Evolutionary conservation across 2,113 vertebrate genomes (phyloP), one percentile per base, ranked within the genome.

Genomic region (Haplochromis vanheusdeni): DNA sequence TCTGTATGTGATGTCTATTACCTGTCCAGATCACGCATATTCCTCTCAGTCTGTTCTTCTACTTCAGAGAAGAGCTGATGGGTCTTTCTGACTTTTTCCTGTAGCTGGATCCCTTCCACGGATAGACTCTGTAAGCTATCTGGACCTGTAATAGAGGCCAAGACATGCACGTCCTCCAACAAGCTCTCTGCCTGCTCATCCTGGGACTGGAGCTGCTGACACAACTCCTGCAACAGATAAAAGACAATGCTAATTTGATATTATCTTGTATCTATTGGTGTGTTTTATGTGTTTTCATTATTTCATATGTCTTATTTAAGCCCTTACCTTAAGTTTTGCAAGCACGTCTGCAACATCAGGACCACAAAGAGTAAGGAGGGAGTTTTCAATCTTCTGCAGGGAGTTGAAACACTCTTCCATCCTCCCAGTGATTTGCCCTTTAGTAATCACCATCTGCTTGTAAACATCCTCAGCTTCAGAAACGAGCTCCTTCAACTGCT

Each of bases 21-120:
- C 97, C 96, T 96, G 89, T 97, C 35, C 9, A 97, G 93, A 47
- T 91, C 94, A 1, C 93, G 88, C 16, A 97, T 96, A 45, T 96
- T 96, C 83, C 93, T 96, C 87, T 96, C 95, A 54, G 96, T 96
- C 86, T 95, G 94, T 4, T 97, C 94, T 49, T 96, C 97, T 89
- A 96, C 97, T 58, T 96, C 95, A 77, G 95, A 96, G 92, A 98
- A 97, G 80, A 97, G 95, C 87, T 96, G 95, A 33, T 94, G 97
- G 81, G 96, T 91, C 70, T 93, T 94, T 86, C 92, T 89, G 65
- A 98, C 95, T 42, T 81, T 77, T 31, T 95, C 93, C 65, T 91
- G 94, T 33, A 97, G 92, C 58, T 42, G 86, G 4, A 45, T 19
- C 16, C 81, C 94, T 3, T 96, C 94, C 31, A 90, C 94, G 81